Conservation (phyloP, 2,888 invertebrate species). For the Schizotus pectinicornis region DNA sequence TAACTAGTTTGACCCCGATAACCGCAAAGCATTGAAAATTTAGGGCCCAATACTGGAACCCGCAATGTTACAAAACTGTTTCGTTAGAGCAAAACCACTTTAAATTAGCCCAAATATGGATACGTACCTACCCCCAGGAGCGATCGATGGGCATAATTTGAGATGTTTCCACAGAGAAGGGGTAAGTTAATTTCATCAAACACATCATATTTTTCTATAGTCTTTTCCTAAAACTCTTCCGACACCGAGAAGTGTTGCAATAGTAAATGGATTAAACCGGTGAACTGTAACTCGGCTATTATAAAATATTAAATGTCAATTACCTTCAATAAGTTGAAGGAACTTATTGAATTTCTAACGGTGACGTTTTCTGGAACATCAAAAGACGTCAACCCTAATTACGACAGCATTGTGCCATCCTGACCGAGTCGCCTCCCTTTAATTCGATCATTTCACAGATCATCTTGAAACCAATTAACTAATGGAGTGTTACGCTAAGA, state of each 20-base stretch:
- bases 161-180: neutral
- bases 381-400: conserved; percentile 25
- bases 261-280: neutral
- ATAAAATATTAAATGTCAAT: conserved; percentile 8
- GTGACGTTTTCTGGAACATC: conserved; percentile 20
- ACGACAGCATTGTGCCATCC: conserved; percentile 8
- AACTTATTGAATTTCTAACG: conserved; percentile 20
- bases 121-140: neutral
- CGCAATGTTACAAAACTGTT: neutral
- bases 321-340: conserved; percentile 1
- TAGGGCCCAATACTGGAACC: too few relatives aligned
- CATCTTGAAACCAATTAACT: conserved; percentile 13
- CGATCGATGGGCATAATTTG: neutral
- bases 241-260: neutral
- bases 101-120: neutral
- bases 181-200: too few relatives aligned
- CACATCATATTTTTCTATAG: too few relatives aligned
- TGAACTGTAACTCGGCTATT: conserved; percentile 3
- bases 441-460: conserved; percentile 8
- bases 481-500: neutral
- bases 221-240: too few relatives aligned
- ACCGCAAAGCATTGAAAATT: too few relatives aligned
- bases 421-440: conserved; percentile 11
- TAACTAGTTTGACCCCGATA: too few relatives aligned
- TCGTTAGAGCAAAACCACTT: neutral